Base-by-base conservation (phyloP, 2,113 vertebrate species). In the Thryonomys swinderianus region DNA sequence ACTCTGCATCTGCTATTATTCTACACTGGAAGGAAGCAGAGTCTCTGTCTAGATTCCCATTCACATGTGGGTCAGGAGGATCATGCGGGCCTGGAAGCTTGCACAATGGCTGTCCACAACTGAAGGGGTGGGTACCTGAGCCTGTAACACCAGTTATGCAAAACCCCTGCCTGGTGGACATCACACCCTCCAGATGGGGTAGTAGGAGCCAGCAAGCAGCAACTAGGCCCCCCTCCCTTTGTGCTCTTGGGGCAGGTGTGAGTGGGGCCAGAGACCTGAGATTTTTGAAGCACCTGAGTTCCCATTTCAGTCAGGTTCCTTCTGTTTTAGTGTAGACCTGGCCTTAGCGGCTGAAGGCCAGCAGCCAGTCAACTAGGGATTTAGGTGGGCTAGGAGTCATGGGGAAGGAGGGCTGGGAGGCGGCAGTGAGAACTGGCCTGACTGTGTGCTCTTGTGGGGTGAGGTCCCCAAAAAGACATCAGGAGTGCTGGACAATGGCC, bases 301-400 rank as follows among this genome's bases (percentile, higher is more conserved):
- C 87, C 94, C 40, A 69, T 85, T 45, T 97, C 94, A 92, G 95
- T 84, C 94, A 96, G 93, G 95, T 96, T 93, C 83, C 80, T 94
- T 95, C 84, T 27, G 48, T 94, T 55, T 51, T 94, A 96, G 93
- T 37, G 62, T 97, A 96, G 97, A 82, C 55, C 0, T 9, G 85
- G 71, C 66, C 66, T 40, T 61, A 85, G 76, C 62, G 92, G 90
- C 87, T 30, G 69, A 82, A 90, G 74, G 93, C 87, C 90, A 21
- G 66, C 81, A 66, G 81, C 94, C 27, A 20, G 88, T 90, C 92
- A 87, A 66, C 95, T 57, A 21, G 61, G 84, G 85, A 57, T 83
- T 59, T 86, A 82, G 79, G 51, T 2, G 34, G 64, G 74, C 37
- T 67, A 74, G 95, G 78, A 90, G 89, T 67, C 25, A 2, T 67